Base-by-base conservation (phyloP, 2,888 invertebrate species). In the Orthosia gothica region DNA sequence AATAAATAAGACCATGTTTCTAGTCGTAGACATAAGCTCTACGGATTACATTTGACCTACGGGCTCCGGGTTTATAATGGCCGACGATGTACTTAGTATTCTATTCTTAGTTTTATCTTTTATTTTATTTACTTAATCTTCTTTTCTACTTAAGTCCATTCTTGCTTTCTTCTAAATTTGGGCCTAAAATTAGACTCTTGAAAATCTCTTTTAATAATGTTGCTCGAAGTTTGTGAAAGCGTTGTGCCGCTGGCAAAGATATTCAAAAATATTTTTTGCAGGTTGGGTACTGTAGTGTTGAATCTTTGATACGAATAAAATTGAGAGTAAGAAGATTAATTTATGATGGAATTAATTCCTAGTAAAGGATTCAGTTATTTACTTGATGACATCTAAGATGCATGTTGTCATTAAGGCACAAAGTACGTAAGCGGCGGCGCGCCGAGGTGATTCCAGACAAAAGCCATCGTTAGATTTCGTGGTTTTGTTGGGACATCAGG, bases 1-100 rank as follows among this genome's bases (percentile, higher is more conserved):
- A 63, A 74, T 81, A 81, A 74, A 64, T 32, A 68, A 64, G 63
- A 47, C 9, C 58, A 64, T 75, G 82, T 78, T 66, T 68, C 49
- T 5, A 68, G 58, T 55, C 49, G 50, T 45, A 16, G 49, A 76
- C 55, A 26, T 74, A 68, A 81, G 78, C 82, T 81, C 52, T 15
- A 7, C 58, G 69, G 78, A 76, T 81, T 79, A 79, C 69, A 47
- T 45, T 59, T 50, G 45, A 75, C 63, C 58, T 23, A 20, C 16
- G 57, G 61, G 12, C 40, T 26, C 20, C 18, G n/a, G 57, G n/a
- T n/a, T 63, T 58, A 67, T 63, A 81, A 40, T 40, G 15, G 49
- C 52, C 18, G 23, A 26, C 26, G 12, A 57, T 49, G 16, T 67
- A 20, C 20, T 54, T 58, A 65, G 59, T 23, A 61, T n/a, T n/a